Evolutionary conservation across 2,113 vertebrate species (phyloP), one percentile per base, ranked within the genome.

Genomic region (Ictalurus punctatus): DNA sequence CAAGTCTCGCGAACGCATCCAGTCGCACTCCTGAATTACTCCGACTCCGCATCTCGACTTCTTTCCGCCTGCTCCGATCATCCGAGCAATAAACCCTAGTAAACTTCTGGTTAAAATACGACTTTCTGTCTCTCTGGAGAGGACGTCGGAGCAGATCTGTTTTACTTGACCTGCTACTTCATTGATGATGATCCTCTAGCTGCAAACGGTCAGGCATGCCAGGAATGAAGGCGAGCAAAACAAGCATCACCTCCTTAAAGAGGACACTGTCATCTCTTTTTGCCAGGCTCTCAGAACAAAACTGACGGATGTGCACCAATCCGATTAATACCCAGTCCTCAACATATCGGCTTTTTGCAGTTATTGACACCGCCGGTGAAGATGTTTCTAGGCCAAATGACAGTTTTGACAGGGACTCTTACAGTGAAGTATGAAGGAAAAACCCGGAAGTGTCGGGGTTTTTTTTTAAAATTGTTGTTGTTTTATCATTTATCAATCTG

Each of bases 1-100:
- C 96, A 67, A 99, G 95, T 52, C 97, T 95, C 76, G 97, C 97
- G 40, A 98, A 99, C 0, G 97, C 96, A 87, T 99, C 98, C 93
- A 99, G 93, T 52, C 97, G 95, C 88, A 99, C 98, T 69, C 98
- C 98, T 0, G 98, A 99, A 92, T 99, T 99, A 93, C 98, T 99
- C 91, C 98, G 96, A 94, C 98, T 99, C 94, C 98, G 95, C 98
- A 99, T 99, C 59, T 19, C 81, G 37, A 30, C 9, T 71, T 27
- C 58, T 44, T 30, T 14, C 80, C 5, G 17, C 8, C 83, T 16
- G 4, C 82, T 48, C 61, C 14, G 83, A 58, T 81, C 79, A 58
- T 81, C 13, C 52, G 23, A 83, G 21, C 21, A 14, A 6, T 14
- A 34, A 58, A 13, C n/a, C 13, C 14, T 6, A 56, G 30, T 16